Base-by-base conservation (phyloP, 2,888 invertebrate species). In the Phoenoteleia sp. region DNA sequence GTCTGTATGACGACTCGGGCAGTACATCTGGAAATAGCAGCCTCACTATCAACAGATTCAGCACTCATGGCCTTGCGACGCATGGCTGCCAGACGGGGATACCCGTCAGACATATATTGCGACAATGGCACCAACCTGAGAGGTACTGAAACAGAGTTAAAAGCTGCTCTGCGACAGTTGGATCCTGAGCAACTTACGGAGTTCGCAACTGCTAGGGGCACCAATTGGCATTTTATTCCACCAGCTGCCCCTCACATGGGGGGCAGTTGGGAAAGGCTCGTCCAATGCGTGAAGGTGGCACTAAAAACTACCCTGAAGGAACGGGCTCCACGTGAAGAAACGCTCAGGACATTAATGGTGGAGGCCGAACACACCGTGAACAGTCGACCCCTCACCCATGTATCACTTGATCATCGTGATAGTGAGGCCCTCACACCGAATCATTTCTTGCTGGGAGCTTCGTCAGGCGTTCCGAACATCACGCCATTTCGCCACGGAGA, bases 391-490 rank as follows among this genome's bases (percentile, higher is more conserved):
- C 64, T 90, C 4, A 88, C 84, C 0, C 88, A 90, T 58, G 90
- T 90, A 0, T 87, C 89, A 0, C 80, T 87, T 2, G 88, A 89
- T 7, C 77, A 81, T 2, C 80, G 77, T 3, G 88, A 90, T 11
- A 23, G 19, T 0, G 76, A 84, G 9, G 58, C 75, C 0, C 27
- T 82, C 0, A 82, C 82, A 1, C 82, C 85, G 0, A 80, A 79
- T 19, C 33, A 33, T 33, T 33, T 33, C 11, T 33, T 33, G 11
- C 2, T 33, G 11, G 33, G 33, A 9, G 7, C 33, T 2, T 33
- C 33, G 5, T 33, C 9, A 33, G n/a, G n/a, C n/a, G n/a, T n/a
- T n/a, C n/a, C n/a, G n/a, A n/a, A n/a, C n/a, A n/a, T n/a, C n/a
- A n/a, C n/a, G n/a, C n/a, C n/a, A n/a, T n/a, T n/a, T n/a, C n/a